These are phyloP conservation scores for Hyles euphorbiae DNA, from an alignment of 1,140 invertebrate genomes.

Conservation along the genomic window DNA sequence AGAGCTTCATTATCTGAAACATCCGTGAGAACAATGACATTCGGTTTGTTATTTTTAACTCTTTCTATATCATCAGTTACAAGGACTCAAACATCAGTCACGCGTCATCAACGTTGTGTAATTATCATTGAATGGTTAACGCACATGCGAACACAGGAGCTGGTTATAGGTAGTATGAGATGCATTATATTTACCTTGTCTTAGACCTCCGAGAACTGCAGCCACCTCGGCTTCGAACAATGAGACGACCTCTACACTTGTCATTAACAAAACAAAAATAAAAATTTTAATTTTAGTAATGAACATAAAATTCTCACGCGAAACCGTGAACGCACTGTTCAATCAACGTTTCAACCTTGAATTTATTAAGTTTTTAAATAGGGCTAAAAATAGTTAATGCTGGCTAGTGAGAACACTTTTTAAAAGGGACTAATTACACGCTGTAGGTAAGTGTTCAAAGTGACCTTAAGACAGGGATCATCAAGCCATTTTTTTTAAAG, in stretches of 20 bases:
- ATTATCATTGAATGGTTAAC: constrained; percentile 45
- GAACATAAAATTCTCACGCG: constrained; percentile 56
- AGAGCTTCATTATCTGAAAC: constrained; percentile 15
- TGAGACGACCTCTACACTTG: constrained; percentile 58
- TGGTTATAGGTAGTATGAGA: constrained; percentile 4
- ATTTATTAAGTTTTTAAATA: constrained; percentile 21
- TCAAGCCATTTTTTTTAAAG: background rate
- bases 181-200: constrained; percentile 61
- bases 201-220: constrained; percentile 44
- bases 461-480: constrained; percentile 4
- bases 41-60: constrained; percentile 19
- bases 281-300: constrained; percentile 58
- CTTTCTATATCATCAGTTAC: constrained; percentile 39
- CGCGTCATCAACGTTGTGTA: constrained; percentile 47
- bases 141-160: constrained; percentile 5
- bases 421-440: constrained; percentile 1
- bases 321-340: constrained; percentile 33
- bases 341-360: constrained; percentile 42
- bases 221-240: constrained; percentile 46
- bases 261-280: constrained; percentile 53
- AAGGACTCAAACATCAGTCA: constrained; percentile 44
- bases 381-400: constrained; percentile 1
- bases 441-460: background rate
- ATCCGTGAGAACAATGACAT: constrained; percentile 28
- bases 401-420: background rate